These are phyloP conservation scores for Spodoptera exigua DNA, from an alignment of 2,888 invertebrate genomes.

Conservation along the genomic window DNA sequence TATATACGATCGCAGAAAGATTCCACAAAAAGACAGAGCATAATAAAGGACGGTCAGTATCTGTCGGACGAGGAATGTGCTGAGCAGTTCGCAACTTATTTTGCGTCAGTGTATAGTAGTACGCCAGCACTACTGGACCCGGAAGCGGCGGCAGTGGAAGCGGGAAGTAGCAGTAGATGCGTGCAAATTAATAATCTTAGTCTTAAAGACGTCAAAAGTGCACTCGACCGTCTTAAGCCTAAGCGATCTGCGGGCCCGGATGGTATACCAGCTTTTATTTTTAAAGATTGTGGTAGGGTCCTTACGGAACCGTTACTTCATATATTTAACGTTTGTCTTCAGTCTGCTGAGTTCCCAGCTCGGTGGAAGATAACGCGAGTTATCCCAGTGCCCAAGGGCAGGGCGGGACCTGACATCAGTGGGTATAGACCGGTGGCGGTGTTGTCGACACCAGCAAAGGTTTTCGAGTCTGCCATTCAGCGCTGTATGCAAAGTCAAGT, in stretches of 20 bases:
- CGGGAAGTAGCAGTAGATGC: not conserved
- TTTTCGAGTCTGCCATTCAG: not conserved
- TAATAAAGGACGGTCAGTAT: constrained; percentile 2
- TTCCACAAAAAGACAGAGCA: not conserved
- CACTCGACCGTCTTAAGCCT: not conserved
- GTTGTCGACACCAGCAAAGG: not conserved
- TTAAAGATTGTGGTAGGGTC: not conserved
- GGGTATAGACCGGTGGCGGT: not conserved
- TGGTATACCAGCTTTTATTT: constrained; percentile 7
- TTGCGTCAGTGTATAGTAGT: constrained; percentile 2
- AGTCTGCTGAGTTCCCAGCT: not conserved
- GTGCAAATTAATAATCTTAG: not conserved
- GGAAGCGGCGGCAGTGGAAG: not conserved
- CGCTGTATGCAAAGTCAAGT: not conserved
- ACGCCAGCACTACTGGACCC: not conserved
- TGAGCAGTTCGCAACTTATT: not conserved
- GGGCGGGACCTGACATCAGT: constrained; percentile 1
- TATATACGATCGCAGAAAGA: not conserved
- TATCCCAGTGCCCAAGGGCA: not conserved
- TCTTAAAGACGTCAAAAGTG: not conserved
- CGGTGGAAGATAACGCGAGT: not conserved
- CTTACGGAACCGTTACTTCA: not conserved
- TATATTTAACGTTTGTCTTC: not conserved
- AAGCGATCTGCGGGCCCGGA: constrained; percentile 2
- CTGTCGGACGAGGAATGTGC: constrained; percentile 4